Percentiles rank a stretch among this genome's conserved stretches.
Conservation (phyloP, 2,113 vertebrate species). For the Eubucco bourcierii region DNA sequence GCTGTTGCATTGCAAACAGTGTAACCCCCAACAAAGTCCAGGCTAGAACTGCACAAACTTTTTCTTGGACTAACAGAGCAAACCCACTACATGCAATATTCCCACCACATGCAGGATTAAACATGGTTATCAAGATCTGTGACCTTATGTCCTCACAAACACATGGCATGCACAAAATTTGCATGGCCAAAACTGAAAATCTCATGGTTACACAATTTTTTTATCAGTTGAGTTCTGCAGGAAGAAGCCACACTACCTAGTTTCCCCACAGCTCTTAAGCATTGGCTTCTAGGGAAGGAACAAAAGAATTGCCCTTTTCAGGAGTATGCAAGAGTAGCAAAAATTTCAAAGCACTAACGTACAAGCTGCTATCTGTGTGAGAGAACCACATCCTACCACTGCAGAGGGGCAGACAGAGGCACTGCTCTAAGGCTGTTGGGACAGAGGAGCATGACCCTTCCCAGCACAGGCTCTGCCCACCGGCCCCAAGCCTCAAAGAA, state of each 20-base stretch:
- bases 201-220: background rate
- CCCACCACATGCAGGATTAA: background rate
- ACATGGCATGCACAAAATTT: background rate
- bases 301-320: background rate
- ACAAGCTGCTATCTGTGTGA: background rate
- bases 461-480: background rate
- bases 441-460: background rate
- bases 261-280: background rate
- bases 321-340: background rate
- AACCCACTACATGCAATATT: background rate
- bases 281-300: background rate
- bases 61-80: background rate
- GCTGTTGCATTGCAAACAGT: background rate
- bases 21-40: background rate
- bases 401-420: background rate
- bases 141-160: background rate
- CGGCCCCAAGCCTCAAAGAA: accelerated
- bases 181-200: background rate
- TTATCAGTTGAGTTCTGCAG: background rate
- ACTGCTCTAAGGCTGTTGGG: background rate
- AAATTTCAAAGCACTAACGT: background rate
- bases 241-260: background rate
- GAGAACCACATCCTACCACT: background rate
- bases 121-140: background rate
- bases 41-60: background rate